Evolutionary conservation across 2,797 vertebrate species (phyloP), one percentile per base, ranked within the genome.

Genomic region (Microhierax caerulescens): DNA sequence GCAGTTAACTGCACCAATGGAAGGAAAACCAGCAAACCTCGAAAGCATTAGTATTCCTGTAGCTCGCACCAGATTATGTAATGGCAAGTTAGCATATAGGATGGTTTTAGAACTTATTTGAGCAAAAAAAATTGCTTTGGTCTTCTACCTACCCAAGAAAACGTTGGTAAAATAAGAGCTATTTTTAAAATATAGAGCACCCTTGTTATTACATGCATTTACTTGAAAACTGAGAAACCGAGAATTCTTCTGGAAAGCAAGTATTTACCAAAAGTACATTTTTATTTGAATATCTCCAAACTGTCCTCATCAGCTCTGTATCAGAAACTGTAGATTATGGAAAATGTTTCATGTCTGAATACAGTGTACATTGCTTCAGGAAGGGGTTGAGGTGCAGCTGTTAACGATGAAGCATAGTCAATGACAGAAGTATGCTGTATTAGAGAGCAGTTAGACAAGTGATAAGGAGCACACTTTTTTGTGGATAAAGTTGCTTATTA

Each of bases 381-480:
- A 76, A 50, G 41, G 57, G 11, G 5, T 11, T 76, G 77, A 64
- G 47, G 32, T 37, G 21, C n/a, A 45, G 36, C 56, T 79, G 2
- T 37, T 76, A 43, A 25, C 0, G 0, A 1, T 34, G 24, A 34
- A 15, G 15, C 28, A 11, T 22, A 4, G 32, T 45, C 48, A 19
- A 1, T 21, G 57, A 4, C 16, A 64, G 47, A 11, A 51, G 13
- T 22, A 11, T 11, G 13, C 54, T 67, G 23, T 19, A 7, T n/a
- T 47, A 39, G 50, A 54, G 41, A 81, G 57, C 45, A 27, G 36
- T 36, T 56, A 57, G 36, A 41, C 36, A 60, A 57, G 30, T n/a
- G 53, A 17, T 24, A 53, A 70, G 51, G 51, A 59, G 16, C 36
- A 36, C 5, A 3, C 34, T 16, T 73, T 48, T n/a, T 21, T 50